Percentiles rank a stretch among this genome's conserved stretches.
Evolutionary conservation across 2,797 vertebrate species (phyloP).

Genomic region (Falco biarmicus): DNA sequence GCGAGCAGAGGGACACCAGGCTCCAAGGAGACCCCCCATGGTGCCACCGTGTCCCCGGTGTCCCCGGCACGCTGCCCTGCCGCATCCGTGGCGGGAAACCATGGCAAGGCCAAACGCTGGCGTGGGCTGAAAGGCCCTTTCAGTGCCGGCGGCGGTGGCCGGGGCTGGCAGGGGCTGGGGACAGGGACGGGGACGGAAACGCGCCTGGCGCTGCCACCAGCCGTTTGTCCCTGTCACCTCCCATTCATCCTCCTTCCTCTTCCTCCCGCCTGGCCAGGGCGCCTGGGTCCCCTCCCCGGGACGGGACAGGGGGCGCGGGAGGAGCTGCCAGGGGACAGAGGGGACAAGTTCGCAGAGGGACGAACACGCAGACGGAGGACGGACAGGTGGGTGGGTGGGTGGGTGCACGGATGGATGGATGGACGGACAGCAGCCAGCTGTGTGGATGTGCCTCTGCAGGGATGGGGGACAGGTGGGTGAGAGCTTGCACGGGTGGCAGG

Average conservation of each 20-base stretch:
- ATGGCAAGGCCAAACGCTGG: background rate
- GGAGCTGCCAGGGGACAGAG: background rate
- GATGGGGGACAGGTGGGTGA: too few relatives aligned
- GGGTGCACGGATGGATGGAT: too few relatives aligned
- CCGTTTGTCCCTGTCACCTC: background rate
- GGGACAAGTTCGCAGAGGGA: background rate
- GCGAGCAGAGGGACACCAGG: background rate
- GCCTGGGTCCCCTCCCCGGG: background rate
- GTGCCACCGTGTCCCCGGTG: background rate
- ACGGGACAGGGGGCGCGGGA: accelerated
- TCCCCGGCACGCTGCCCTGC: background rate
- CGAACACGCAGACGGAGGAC: background rate
- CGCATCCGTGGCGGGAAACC: background rate
- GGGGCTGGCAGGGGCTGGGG: background rate
- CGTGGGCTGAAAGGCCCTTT: background rate
- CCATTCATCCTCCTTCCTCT: slow-evolving; percentile 13
- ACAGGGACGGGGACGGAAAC: background rate
- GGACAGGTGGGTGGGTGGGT: background rate
- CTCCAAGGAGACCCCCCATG: background rate
- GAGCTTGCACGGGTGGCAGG: background rate
- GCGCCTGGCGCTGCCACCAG: background rate
- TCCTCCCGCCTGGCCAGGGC: background rate
- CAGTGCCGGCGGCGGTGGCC: too few relatives aligned
- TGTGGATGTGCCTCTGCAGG: too few relatives aligned
- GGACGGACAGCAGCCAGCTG: too few relatives aligned